A percentile compares a stretch with the other conserved stretches of the same genome.
Evolutionary conservation across 2,113 vertebrate genomes (phyloP).

Genomic region (Perca flavescens): DNA sequence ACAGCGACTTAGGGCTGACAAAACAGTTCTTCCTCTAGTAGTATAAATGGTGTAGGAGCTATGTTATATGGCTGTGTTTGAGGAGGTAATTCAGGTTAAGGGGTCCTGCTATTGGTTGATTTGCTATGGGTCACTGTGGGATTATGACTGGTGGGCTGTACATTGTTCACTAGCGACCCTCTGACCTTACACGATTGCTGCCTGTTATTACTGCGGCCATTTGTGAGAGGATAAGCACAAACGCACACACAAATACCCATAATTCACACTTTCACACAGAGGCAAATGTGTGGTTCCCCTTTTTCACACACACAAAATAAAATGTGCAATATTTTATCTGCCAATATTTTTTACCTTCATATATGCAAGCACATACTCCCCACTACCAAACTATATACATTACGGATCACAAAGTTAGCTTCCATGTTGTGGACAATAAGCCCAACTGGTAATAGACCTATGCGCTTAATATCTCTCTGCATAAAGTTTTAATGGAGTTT

Average conservation of each 20-base stretch:
- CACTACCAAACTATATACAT: not conserved
- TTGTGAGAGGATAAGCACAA: constrained; percentile 44
- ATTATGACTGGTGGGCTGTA: constrained; percentile 50
- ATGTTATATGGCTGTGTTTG: constrained; percentile 61
- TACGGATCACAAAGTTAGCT: constrained; percentile 11
- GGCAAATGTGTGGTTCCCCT: not conserved
- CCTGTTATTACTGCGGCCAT: constrained; percentile 68
- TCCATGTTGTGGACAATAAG: constrained; percentile 14
- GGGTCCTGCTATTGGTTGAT: constrained; percentile 62
- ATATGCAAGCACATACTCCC: not conserved
- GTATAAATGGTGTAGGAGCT: constrained; percentile 45
- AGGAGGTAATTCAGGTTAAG: constrained; percentile 75
- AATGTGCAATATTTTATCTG: not conserved
- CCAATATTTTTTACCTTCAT: not conserved
- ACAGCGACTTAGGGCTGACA: constrained; percentile 50
- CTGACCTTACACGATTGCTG: constrained; percentile 69
- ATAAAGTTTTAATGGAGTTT: constrained; percentile 71
- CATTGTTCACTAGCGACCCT: constrained; percentile 62
- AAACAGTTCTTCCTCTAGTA: constrained; percentile 47
- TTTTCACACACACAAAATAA: not conserved
- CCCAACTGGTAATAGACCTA: constrained; percentile 31
- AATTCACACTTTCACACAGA: constrained; percentile 28
- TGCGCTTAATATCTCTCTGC: constrained; percentile 45
- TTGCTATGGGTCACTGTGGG: constrained; percentile 68
- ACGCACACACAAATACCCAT: constrained; percentile 1